Percentiles rank a stretch among this genome's conserved stretches.
Conservation (phyloP, 2,888 invertebrate species). For the Cinara cedri region DNA sequence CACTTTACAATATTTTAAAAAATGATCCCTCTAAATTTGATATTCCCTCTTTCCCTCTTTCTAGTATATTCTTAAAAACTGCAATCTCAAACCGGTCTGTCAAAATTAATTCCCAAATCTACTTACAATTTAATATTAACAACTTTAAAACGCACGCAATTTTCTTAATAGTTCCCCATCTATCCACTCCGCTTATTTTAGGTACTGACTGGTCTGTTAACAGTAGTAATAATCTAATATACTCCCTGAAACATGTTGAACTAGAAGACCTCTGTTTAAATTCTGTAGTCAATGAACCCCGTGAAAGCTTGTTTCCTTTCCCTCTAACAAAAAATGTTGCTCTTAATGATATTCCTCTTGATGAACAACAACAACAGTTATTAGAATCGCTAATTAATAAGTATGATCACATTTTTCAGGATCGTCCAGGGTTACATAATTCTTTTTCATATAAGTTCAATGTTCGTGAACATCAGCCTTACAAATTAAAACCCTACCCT, state of each 20-base stretch:
- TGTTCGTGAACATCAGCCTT: neutral
- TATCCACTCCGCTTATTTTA: neutral
- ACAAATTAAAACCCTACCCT: neutral
- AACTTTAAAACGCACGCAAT: neutral
- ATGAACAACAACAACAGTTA: neutral
- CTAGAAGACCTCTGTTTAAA: too few species aligned
- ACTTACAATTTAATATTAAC: neutral
- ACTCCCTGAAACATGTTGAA: too few species aligned
- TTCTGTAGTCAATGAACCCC: too few species aligned
- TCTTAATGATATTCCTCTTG: neutral
- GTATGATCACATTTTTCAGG: neutral
- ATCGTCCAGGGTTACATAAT: neutral
- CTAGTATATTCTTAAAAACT: neutral
- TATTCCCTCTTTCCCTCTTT: neutral
- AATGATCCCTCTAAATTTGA: too few species aligned
- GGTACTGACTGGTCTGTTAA: conserved; percentile 23
- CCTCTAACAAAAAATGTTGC: too few species aligned
- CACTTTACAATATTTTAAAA: too few species aligned
- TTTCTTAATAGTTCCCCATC: neutral
- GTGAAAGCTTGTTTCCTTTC: too few species aligned
- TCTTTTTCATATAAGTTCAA: neutral
- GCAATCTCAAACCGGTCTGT: neutral
- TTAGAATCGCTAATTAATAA: neutral
- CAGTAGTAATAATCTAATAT: too few species aligned
- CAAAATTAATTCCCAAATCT: neutral